Conservation (phyloP, 2,888 invertebrate genomes). For the Seira sanloemensis region DNA sequence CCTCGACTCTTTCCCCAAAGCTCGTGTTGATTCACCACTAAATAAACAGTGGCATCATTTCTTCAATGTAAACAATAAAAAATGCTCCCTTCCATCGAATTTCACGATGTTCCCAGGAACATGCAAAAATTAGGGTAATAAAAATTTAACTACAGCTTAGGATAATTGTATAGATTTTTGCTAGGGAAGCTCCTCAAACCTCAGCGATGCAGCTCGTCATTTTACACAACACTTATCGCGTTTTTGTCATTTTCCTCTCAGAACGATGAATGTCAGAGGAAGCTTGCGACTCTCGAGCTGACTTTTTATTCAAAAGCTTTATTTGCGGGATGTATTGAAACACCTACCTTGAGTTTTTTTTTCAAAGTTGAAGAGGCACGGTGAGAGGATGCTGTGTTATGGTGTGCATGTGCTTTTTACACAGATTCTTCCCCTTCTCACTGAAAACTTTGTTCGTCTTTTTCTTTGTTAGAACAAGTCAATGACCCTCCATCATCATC, state of each 20-base stretch:
- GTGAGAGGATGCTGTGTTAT: not conserved
- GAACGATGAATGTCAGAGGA: too few relatives aligned
- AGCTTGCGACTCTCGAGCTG: too few relatives aligned
- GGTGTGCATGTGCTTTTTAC: conserved; percentile 9
- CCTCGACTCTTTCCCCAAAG: not conserved
- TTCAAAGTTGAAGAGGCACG: not conserved
- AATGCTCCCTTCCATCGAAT: not conserved
- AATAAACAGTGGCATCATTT: too few relatives aligned
- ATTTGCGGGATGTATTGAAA: too few relatives aligned
- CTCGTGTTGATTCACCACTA: too few relatives aligned
- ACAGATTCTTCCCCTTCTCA: conserved; percentile 21
- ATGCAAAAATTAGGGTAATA: not conserved
- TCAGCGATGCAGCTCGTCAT: too few relatives aligned
- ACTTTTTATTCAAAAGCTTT: too few relatives aligned
- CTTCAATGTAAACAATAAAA: too few relatives aligned
- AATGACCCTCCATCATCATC: conserved; percentile 31
- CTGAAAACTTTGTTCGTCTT: conserved; percentile 22
- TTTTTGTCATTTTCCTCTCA: too few relatives aligned
- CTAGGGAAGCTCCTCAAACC: too few relatives aligned
- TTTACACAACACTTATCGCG: too few relatives aligned
- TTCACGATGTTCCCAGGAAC: conserved; percentile 6
- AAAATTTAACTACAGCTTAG: not conserved
- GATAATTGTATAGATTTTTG: conserved; percentile 8
- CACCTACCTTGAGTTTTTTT: not conserved
- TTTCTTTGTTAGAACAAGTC: conserved; percentile 30